A percentile compares a stretch with the other conserved stretches of the same genome.
Evolutionary conservation across 2,797 vertebrate genomes (phyloP).

Genomic region (Cossypha dichroa): DNA sequence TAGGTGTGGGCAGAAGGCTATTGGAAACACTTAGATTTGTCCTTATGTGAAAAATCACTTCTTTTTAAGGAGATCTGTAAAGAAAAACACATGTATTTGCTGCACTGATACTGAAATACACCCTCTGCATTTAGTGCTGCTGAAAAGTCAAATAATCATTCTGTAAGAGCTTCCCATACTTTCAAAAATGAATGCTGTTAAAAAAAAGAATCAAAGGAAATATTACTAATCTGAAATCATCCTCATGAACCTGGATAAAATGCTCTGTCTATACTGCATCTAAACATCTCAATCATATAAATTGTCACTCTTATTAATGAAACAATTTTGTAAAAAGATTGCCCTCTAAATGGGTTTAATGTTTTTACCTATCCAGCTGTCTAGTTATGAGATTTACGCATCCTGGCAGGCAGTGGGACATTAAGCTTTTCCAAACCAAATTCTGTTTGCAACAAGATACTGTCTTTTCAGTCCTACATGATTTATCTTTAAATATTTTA

Average conservation of each 20-base stretch:
- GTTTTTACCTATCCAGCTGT: conserved; percentile 67
- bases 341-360: conserved; percentile 69
- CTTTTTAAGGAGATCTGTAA: not conserved
- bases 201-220: conserved; percentile 55
- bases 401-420: conserved; percentile 43
- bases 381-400: conserved; percentile 64
- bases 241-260: conserved; percentile 57
- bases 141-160: conserved; percentile 48
- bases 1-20: conserved; percentile 58
- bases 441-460: conserved; percentile 66
- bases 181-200: conserved; percentile 48
- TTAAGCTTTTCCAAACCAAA: conserved; percentile 68
- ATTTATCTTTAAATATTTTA: conserved; percentile 76
- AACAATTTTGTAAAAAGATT: conserved; percentile 75
- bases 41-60: conserved; percentile 46
- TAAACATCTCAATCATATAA: conserved; percentile 70
- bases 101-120: conserved; percentile 16
- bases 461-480: conserved; percentile 61
- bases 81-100: not conserved
- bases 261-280: conserved; percentile 64
- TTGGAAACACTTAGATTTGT: conserved; percentile 67
- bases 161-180: conserved; percentile 13
- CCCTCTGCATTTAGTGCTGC: not conserved
- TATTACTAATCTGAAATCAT: conserved; percentile 57
- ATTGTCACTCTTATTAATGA: conserved; percentile 78